Conservation (phyloP, 1,140 invertebrate species). For the Zaprionus capensis region DNA sequence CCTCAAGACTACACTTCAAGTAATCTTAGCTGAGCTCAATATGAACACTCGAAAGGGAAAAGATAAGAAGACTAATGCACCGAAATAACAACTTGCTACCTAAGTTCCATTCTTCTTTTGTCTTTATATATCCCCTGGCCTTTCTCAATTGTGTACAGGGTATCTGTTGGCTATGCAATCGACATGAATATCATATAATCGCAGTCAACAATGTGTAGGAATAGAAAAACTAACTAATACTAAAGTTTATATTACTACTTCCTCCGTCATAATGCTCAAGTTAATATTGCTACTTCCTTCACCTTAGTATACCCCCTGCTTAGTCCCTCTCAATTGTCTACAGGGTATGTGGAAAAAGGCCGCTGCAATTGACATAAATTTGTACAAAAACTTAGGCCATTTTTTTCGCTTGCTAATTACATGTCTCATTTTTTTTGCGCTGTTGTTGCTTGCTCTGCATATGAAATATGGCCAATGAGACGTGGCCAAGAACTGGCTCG, state of each 20-base stretch:
- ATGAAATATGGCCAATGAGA: conserved; percentile 38
- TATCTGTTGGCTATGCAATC: no score
- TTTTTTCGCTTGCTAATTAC: conserved; percentile 39
- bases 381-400: conserved; percentile 9
- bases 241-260: not conserved
- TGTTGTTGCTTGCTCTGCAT: conserved; percentile 23
- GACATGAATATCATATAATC: no score
- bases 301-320: not conserved
- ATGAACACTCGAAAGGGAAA: no score
- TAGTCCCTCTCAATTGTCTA: not conserved
- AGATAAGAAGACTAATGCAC: no score
- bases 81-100: no score
- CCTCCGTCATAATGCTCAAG: not conserved
- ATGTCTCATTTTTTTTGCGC: conserved; percentile 4
- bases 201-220: no score
- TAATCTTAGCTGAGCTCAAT: no score
- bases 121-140: no score
- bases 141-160: no score
- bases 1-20: no score
- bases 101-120: no score
- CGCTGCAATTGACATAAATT: conserved; percentile 51
- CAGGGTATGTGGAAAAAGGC: not conserved
- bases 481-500: conserved; percentile 44
- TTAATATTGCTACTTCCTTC: not conserved
- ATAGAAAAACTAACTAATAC: no score